Conservation (phyloP, 2,113 vertebrate species). For the Spea bombifrons region DNA sequence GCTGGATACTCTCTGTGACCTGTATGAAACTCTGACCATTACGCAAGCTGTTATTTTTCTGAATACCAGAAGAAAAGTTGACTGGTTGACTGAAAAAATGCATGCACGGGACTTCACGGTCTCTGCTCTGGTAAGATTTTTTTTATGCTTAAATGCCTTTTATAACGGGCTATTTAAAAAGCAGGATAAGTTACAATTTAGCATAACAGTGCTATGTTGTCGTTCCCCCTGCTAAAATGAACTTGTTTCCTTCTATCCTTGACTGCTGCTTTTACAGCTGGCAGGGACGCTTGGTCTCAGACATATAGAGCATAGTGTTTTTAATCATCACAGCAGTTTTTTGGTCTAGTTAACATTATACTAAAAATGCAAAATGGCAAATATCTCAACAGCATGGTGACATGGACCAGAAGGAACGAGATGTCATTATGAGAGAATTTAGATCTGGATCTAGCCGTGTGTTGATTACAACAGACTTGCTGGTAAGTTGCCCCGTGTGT, state of each 20-base stretch:
- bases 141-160: not conserved
- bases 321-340: conserved; percentile 19
- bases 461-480: conserved; percentile 94
- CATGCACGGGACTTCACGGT: conserved; percentile 95
- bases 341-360: not conserved
- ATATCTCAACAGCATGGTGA: conserved; percentile 81
- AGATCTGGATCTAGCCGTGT: conserved; percentile 93
- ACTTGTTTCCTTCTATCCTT: conserved; percentile 71
- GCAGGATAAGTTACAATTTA: conserved; percentile 70
- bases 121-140: conserved; percentile 85
- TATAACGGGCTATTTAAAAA: not conserved
- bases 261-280: conserved; percentile 56
- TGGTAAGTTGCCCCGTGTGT: conserved; percentile 70
- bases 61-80: conserved; percentile 97
- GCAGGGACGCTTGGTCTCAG: conserved; percentile 74
- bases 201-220: conserved; percentile 71
- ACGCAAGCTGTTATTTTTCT: conserved; percentile 98
- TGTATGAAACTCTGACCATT: conserved; percentile 96
- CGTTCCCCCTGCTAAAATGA: conserved; percentile 74
- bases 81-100: conserved; percentile 99
- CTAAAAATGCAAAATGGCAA: fast-evolving
- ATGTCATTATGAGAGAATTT: conserved; percentile 97
- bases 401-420: conserved; percentile 98
- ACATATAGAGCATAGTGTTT: conserved; percentile 47
- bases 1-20: conserved; percentile 93